Evolutionary conservation across 2,888 invertebrate genomes (phyloP), one percentile per base, ranked within the genome.

Genomic region (Galerucella calmariensis): DNA sequence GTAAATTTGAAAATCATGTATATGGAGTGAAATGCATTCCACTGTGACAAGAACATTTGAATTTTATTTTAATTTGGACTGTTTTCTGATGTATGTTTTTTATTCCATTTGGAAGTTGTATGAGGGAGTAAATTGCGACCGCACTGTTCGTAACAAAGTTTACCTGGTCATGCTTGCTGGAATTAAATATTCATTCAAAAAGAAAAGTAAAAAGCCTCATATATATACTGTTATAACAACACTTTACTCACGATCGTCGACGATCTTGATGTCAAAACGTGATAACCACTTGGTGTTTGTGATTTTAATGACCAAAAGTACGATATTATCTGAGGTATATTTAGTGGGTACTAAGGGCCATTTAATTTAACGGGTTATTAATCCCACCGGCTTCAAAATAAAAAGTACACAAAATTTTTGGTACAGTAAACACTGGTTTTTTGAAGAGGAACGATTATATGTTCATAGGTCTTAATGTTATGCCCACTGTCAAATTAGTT

Each of bases 341-440:
- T 72, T 72, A 72, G 66, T 72, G 72, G 72, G 72, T 66, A 72
- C 72, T 66, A 72, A 66, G 72, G 72, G 59, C 72, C 72, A 72
- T 72, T 72, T 66, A 72, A 72, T 72, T 66, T 59, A 66, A 58
- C 72, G 72, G 72, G 72, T 72, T 72, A 72, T 72, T 72, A 66
- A 72, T 59, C 66, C 66, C 66, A 48, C 59, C 66, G 56, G 72
- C 48, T 46, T 12, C 56, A 58, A 66, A 59, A 66, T 46, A 44
- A 66, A 71, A 72, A 72, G 66, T 66, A 72, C 58, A 44, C 24
- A 44, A 46, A 59, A 66, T 72, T 66, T 72, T 72, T 72, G 66
- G 66, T 66, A 66, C 72, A 72, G 59, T 72, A 59, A 72, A 67
- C 72, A 72, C 53, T 16, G 72, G 66, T 16, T 66, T 72, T 72